Conservation (phyloP, 2,113 vertebrate genomes). For the Megalops atlanticus region DNA sequence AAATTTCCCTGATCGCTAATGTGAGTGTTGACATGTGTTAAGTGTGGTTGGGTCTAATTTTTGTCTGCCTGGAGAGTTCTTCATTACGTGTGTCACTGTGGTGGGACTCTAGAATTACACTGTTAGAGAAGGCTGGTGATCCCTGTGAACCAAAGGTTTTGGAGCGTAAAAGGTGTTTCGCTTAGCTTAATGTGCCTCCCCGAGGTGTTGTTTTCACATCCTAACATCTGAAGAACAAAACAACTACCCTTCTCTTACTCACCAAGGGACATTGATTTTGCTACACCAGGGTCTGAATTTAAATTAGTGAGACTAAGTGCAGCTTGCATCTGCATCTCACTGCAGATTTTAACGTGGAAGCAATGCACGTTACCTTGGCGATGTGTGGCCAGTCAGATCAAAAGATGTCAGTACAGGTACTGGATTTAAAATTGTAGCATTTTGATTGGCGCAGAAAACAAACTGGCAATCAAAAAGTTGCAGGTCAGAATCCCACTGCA, state of each 20-base stretch:
- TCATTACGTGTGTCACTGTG: neutral
- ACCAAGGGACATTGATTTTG: neutral
- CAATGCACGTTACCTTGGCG: neutral
- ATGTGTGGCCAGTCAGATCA: neutral
- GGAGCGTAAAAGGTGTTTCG: neutral
- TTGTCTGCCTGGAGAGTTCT: neutral
- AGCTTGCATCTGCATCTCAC: neutral
- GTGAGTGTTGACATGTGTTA: neutral
- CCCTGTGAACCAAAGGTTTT: neutral
- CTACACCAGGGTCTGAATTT: neutral
- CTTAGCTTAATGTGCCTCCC: neutral
- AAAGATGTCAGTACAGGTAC: neutral
- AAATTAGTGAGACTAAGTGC: neutral
- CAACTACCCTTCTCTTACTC: neutral
- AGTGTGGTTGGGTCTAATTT: neutral
- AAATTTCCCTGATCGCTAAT: conserved; percentile 3
- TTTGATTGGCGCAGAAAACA: too few relatives aligned
- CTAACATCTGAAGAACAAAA: neutral
- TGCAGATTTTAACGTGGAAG: neutral
- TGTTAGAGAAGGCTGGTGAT: neutral
- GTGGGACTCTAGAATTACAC: neutral
- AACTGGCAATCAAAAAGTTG: too few relatives aligned
- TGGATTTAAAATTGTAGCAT: too few relatives aligned
- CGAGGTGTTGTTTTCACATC: neutral
- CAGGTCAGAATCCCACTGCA: too few relatives aligned